These are phyloP conservation scores for Pycnomerus fuliginosus DNA, from an alignment of 2,888 invertebrate species.

Conservation along the genomic window DNA sequence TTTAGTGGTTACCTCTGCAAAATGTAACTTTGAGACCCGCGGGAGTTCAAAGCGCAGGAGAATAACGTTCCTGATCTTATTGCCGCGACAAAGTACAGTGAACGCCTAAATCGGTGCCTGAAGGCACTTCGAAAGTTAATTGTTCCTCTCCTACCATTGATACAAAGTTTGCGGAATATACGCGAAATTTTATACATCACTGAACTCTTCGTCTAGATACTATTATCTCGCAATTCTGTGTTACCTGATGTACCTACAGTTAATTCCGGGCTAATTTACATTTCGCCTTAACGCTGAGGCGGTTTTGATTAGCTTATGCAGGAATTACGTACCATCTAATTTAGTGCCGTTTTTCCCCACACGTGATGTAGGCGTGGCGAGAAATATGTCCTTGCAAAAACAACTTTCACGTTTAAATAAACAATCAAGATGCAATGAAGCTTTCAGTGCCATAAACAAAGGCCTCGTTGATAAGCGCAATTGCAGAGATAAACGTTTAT, in stretches of 20 bases:
- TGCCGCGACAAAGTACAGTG: slow-evolving; percentile 12
- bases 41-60: not conserved
- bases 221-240: slow-evolving; percentile 11
- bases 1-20: slow-evolving; percentile 5
- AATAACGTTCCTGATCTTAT: slow-evolving; percentile 9
- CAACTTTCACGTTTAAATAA: slow-evolving; percentile 9
- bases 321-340: slow-evolving; percentile 15
- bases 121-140: slow-evolving; percentile 37
- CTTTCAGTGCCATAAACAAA: slow-evolving; percentile 6
- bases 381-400: not conserved
- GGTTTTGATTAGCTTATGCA: slow-evolving; percentile 13
- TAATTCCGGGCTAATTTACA: slow-evolving; percentile 15
- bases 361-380: too few relatives aligned
- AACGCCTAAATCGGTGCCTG: slow-evolving; percentile 27
- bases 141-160: slow-evolving; percentile 34
- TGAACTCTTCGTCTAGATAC: slow-evolving; percentile 7
- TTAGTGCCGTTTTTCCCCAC: slow-evolving; percentile 8
- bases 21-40: too few relatives aligned
- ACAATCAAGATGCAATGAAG: slow-evolving; percentile 4
- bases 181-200: slow-evolving; percentile 18
- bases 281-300: slow-evolving; percentile 8
- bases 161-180: slow-evolving; percentile 31
- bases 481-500: slow-evolving; percentile 16
- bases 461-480: slow-evolving; percentile 10
- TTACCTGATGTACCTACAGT: slow-evolving; percentile 11